phyloP scores from a whole-genome alignment of 2,113 vertebrate genomes.

The Collichthys lucidus region DNA sequence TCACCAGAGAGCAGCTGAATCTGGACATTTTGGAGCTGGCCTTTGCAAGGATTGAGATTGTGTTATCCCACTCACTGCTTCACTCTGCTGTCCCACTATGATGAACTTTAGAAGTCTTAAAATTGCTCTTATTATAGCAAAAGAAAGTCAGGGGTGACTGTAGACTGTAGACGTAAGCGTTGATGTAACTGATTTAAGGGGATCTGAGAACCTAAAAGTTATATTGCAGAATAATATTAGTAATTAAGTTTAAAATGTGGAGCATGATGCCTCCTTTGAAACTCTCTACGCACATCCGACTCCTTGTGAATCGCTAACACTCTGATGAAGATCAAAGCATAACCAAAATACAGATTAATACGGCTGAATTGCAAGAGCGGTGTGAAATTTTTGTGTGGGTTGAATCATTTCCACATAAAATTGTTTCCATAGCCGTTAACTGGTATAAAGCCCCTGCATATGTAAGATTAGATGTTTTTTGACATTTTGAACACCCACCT shows the following conservation, averaged over 20 bases:
- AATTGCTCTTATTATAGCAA: not conserved
- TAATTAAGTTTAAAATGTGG: not conserved
- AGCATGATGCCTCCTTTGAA: not conserved
- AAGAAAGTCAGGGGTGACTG: not conserved
- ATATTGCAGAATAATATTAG: not conserved
- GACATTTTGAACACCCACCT: conserved; percentile 50
- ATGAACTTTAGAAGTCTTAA: not conserved
- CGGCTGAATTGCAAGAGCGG: not conserved
- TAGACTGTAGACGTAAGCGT: not conserved
- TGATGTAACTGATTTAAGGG: not conserved
- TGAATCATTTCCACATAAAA: conserved; percentile 56
- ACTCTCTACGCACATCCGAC: not conserved
- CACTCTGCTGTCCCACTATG: not conserved
- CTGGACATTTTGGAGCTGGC: not conserved
- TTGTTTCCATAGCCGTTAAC: conserved; percentile 49
- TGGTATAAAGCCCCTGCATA: conserved; percentile 23
- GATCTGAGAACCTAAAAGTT: not conserved
- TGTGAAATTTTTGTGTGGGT: conserved; percentile 48
- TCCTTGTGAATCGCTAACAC: not conserved
- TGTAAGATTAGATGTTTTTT: not conserved
- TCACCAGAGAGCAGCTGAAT: not conserved
- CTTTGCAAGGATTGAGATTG: not conserved
- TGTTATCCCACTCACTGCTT: not conserved
- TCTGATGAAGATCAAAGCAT: not conserved
- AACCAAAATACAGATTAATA: not conserved